Evolutionary conservation across 2,888 invertebrate genomes (phyloP).

Genomic region (Drosophila phalerata): DNA sequence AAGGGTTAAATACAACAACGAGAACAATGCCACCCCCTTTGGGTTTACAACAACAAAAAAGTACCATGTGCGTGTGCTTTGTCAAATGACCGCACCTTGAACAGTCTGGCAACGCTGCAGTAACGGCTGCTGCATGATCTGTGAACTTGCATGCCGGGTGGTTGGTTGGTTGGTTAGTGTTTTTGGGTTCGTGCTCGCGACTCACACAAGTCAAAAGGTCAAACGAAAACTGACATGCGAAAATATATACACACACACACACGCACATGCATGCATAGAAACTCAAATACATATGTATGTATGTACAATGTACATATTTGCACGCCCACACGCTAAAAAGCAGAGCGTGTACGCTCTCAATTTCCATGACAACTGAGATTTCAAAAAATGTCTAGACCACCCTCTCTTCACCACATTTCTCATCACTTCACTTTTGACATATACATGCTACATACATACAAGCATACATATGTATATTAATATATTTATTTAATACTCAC

Average conservation of each 20-base stretch:
- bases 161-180: too few species aligned
- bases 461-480: not conserved
- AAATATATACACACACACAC: slow-evolving; percentile 5
- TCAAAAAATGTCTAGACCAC: slow-evolving; percentile 27
- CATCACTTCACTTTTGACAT: slow-evolving; percentile 9
- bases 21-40: slow-evolving; percentile 70
- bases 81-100: slow-evolving; percentile 12
- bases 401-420: slow-evolving; percentile 2
- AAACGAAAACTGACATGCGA: slow-evolving; percentile 49
- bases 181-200: slow-evolving; percentile 14
- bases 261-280: slow-evolving; percentile 4
- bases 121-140: slow-evolving; percentile 38
- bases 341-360: slow-evolving; percentile 28
- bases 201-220: slow-evolving; percentile 74
- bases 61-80: slow-evolving; percentile 6
- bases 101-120: slow-evolving; percentile 56
- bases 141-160: slow-evolving; percentile 55
- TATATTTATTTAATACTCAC: slow-evolving; percentile 65
- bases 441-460: not conserved
- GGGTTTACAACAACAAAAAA: slow-evolving; percentile 17
- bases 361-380: slow-evolving; percentile 34
- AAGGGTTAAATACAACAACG: slow-evolving; percentile 68
- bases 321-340: slow-evolving; percentile 25
- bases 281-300: slow-evolving; percentile 15
- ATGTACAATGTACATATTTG: slow-evolving; percentile 16